A percentile compares a stretch with the other conserved stretches of the same genome.
These are phyloP conservation scores for Lordiphosa andalusiaca DNA, from an alignment of 2,888 invertebrate genomes.

Conservation along the genomic window DNA sequence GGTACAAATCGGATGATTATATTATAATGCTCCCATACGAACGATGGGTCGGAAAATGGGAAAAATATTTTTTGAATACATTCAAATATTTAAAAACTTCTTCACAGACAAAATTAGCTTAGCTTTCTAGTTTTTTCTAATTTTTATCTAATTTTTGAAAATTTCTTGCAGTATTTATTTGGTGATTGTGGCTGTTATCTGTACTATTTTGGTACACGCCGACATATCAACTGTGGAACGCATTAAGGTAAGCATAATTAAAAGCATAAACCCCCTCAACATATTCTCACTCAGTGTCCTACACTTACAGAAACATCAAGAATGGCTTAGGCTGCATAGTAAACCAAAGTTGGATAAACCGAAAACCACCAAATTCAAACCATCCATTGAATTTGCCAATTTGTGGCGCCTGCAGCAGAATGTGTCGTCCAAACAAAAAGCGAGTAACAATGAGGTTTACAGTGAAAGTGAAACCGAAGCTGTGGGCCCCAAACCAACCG, in stretches of 20 bases:
- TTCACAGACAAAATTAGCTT: no score
- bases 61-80: no score
- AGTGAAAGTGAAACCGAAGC: conserved; percentile 64
- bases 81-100: no score
- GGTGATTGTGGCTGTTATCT: conserved; percentile 43
- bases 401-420: conserved; percentile 67
- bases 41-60: no score
- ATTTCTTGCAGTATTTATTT: conserved; percentile 63
- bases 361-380: conserved; percentile 32
- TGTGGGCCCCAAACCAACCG: conserved; percentile 16
- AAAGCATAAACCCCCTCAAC: not conserved
- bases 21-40: no score
- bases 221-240: conserved; percentile 75
- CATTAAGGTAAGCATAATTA: conserved; percentile 68
- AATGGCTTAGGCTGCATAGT: conserved; percentile 77
- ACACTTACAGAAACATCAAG: conserved; percentile 76
- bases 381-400: conserved; percentile 55
- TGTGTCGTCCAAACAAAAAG: conserved; percentile 41
- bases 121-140: no score
- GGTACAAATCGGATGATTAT: no score
- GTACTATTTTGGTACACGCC: conserved; percentile 44
- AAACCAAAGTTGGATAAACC: conserved; percentile 47
- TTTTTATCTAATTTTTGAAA: no score
- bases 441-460: conserved; percentile 76
- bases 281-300: not conserved